Evolutionary conservation across 2,888 invertebrate genomes (phyloP).

Genomic region (Platypus cylindrus): DNA sequence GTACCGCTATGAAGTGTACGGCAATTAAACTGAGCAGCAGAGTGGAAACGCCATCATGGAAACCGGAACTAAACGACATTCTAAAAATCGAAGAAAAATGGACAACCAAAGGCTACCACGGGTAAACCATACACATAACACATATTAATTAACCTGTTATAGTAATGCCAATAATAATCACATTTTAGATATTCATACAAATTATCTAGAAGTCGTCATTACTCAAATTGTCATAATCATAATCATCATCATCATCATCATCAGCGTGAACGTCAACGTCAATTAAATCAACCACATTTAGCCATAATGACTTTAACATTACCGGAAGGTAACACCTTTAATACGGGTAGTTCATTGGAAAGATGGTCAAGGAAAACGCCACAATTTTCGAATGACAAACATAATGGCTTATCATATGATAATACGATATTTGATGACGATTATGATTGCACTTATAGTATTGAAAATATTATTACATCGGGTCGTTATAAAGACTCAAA

Average conservation of each 20-base stretch:
- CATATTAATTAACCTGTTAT: neutral
- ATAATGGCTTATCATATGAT: conserved; percentile 3
- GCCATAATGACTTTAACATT: conserved; percentile 25
- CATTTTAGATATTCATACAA: conserved; percentile 16
- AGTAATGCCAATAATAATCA: conserved; percentile 1
- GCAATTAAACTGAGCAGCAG: conserved; percentile 23
- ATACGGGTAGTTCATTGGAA: conserved; percentile 28
- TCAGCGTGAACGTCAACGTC: conserved; percentile 3
- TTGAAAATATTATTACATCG: conserved; percentile 7
- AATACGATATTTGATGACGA: conserved; percentile 9
- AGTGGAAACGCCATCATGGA: conserved; percentile 14
- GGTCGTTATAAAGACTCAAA: conserved; percentile 13
- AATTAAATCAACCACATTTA: conserved; percentile 11
- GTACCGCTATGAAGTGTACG: conserved; percentile 25
- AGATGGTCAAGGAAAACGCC: conserved; percentile 30
- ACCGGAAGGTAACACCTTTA: conserved; percentile 25
- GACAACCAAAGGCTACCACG: conserved; percentile 14
- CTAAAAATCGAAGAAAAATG: too few species aligned
- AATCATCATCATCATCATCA: too few species aligned
- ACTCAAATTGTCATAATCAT: too few species aligned
- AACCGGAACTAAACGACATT: conserved; percentile 12
- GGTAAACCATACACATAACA: conserved; percentile 15
- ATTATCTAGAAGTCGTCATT: conserved; percentile 7
- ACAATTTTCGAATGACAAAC: conserved; percentile 23
- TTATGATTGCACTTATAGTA: conserved; percentile 6